Evolutionary conservation across 2,888 invertebrate genomes (phyloP).

Genomic region (Meiosimyza platycephala): DNA sequence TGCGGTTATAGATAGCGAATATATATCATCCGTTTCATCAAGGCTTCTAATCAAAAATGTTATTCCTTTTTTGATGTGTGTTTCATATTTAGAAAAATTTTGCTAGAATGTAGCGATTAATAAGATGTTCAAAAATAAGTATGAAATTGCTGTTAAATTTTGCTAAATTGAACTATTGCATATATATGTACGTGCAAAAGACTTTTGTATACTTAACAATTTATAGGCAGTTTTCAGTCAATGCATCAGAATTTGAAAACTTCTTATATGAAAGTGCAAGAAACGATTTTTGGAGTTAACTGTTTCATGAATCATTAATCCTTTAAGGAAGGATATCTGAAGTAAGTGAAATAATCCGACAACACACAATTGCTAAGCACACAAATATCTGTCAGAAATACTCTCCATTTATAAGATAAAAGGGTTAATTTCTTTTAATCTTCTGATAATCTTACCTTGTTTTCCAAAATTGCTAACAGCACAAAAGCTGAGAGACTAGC

Average conservation of each 20-base stretch:
- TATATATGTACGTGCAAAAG: background rate
- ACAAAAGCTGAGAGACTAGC: slow-evolving; percentile 82
- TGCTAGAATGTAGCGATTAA: slow-evolving; percentile 41
- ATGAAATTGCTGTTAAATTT: background rate
- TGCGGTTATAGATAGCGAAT: slow-evolving; percentile 79
- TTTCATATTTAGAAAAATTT: slow-evolving; percentile 68
- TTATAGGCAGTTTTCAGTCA: background rate
- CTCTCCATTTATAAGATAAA: no score
- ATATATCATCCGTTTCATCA: slow-evolving; percentile 75
- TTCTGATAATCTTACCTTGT: slow-evolving; percentile 54
- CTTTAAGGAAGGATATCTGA: no score
- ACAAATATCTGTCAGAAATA: no score
- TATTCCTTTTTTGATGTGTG: slow-evolving; percentile 78
- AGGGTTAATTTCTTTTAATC: no score
- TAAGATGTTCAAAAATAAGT: no score
- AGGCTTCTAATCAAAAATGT: slow-evolving; percentile 78
- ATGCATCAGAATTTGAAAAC: no score
- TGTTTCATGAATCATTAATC: no score
- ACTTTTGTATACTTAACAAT: background rate
- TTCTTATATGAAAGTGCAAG: no score
- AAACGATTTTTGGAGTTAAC: no score
- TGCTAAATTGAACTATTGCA: background rate
- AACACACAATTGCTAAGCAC: no score
- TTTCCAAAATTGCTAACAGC: slow-evolving; percentile 77
- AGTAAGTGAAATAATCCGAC: no score